Base-by-base conservation (phyloP, 2,888 invertebrate genomes). In the Camptogramma bilineatum region DNA sequence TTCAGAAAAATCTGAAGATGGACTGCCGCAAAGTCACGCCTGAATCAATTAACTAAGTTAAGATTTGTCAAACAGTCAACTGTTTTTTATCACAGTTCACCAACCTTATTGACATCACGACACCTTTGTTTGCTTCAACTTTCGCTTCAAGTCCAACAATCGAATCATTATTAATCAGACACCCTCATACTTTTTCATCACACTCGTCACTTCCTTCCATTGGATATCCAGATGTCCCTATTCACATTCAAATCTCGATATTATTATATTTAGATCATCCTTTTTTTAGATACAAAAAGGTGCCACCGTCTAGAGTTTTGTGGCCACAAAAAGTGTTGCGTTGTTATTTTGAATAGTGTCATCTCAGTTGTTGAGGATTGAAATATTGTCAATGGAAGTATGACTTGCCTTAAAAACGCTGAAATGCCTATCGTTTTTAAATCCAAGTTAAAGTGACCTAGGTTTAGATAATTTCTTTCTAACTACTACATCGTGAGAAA, bases 191-290 rank as follows among this genome's bases (percentile, higher is more conserved):
- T 80, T 84, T 86, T 81, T 79, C 44, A 74, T 70, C 62, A 13
- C 68, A 73, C 76, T 80, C 84, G 73, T 84, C 86, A 85, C 84
- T 87, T 89, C 89, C 89, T 88, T 80, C 80, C 81, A 82, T 80
- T 75, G 75, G 71, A 72, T 66, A 73, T 72, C 77, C 90, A 88
- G 87, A 88, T 89, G 89, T 81, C 78, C 63, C 74, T 79, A 84
- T 88, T 87, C 85, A 79, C 81, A 89, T 82, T 86, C 84, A 85
- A 89, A 89, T 88, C 78, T 75, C 76, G 74, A 74, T 76, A 76
- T 83, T 82, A 86, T 89, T 89, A 88, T 88, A 90, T 88, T 87
- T 86, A 86, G 88, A 88, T 88, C 82, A 80, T 77, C 77, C 77
- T 82, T 82, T 84, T 82, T 78, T 80, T 73, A 51, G 60, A 34